Evolutionary conservation across 53 echinoderm and acorn worm genomes (phyloP), one percentile per base, ranked within the genome.

Genomic region (Antedon mediterranea): DNA sequence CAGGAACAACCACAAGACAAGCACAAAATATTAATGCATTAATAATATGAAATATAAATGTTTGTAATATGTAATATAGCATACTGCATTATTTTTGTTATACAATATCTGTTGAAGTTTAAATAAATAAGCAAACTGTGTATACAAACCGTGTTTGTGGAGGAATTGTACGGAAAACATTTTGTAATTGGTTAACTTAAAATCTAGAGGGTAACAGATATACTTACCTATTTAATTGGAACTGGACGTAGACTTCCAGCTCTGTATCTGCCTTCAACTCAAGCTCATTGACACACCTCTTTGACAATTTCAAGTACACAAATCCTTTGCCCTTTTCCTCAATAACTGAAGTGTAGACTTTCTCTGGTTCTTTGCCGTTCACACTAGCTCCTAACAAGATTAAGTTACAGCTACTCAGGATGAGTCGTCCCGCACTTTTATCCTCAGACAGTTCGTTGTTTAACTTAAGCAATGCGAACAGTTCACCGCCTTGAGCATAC

Each of bases 271-370:
- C 75, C 77, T 79, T 90, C 43, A 98, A 43, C 11, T 83, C 78
- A 43, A 92, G 83, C 30, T 86, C 87, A 28, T 98, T 87, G 18
- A 98, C 98, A 75, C 98, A 90, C 32, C 81, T 44, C 85, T 83
- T 90, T 20, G 92, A 81, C 33, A 98, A 74, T 28, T 86, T 92
- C 77, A 98, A 84, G 76, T 92, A 92, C 79, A 98, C 90, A 34
- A 89, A 89, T 31, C 89, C 92, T 74, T 90, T 92, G 75, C 98
- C 89, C 81, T 97, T 97, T 81, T 97, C 98, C 9, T 84, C 87
- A 31, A 97, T 91, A 29, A 78, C 71, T 4, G 90, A 84, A 42
- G 89, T 90, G 29, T 92, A 97, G 33, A 92, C 98, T 29, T 8
- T 80, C 44, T 80, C 84, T 26, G 72, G 32, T 18, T 37, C 76